Conservation (phyloP, 2,113 vertebrate genomes). For the Myxocyprinus asiaticus region DNA sequence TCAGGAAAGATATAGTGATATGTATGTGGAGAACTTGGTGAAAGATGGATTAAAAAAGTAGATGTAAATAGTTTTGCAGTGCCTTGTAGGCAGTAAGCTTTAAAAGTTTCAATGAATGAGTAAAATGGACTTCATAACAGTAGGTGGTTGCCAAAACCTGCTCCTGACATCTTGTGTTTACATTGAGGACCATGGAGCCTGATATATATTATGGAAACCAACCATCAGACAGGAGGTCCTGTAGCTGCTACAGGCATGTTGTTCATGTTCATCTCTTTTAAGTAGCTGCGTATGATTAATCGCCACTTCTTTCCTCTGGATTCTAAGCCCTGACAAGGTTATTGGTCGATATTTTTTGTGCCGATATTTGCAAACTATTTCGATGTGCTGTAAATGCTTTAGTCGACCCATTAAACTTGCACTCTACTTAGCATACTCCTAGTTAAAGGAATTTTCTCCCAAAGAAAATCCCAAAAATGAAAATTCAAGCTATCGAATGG, state of each 20-base stretch:
- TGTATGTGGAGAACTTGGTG: too few relatives aligned
- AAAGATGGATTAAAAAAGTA: background rate
- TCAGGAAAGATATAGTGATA: conserved; percentile 15
- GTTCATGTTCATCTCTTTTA: background rate
- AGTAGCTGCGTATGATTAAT: background rate
- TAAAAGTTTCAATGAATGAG: background rate
- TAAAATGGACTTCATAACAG: background rate
- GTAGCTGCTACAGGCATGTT: conserved; percentile 7
- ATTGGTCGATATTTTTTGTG: background rate
- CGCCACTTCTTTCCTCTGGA: background rate
- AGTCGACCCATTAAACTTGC: too few relatives aligned
- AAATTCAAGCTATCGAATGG: too few relatives aligned
- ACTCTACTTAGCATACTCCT: too few relatives aligned
- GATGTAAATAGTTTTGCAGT: conserved; percentile 4
- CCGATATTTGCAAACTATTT: too few relatives aligned
- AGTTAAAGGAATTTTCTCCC: too few relatives aligned
- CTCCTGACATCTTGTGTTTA: background rate
- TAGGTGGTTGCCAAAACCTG: background rate
- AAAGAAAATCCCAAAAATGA: too few relatives aligned
- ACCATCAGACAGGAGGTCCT: background rate
- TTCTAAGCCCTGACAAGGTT: background rate
- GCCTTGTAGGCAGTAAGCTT: conserved; percentile 21
- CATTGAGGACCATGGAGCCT: background rate
- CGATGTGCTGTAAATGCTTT: too few relatives aligned
- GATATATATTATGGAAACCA: background rate